Base-by-base conservation (phyloP, 2,797 vertebrate species). In the Gephyroberyx darwinii region DNA sequence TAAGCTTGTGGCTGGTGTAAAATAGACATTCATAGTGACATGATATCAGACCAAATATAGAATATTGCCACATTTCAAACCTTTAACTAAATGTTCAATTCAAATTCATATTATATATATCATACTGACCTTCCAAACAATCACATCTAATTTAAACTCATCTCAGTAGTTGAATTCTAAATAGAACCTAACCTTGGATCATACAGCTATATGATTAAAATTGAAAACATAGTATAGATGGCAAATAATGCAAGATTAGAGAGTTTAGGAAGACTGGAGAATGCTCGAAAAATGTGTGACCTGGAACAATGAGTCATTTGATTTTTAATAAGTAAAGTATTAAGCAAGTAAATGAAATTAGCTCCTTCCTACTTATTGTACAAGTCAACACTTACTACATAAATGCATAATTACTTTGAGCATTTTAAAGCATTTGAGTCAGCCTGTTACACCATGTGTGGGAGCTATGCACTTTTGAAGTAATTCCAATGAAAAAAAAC, bases 281-380 rank as follows among this genome's bases (percentile, higher is more conserved):
- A 39, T 2, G 33, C 33, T 8, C 5, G 33, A 35, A 35, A 35
- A 7, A 35, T 35, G 33, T 35, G 33, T 35, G 5, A 35, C 33
- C 33, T 35, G 33, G 8, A 35, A 35, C 33, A 48, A 31, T 71
- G 10, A 74, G 9, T 65, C 2, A 1, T 70, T 62, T 69, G 43
- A 35, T 7, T 35, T 6, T 31, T 47, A 17, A 48, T 16, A 37
- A 65, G 16, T 60, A 26, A 26, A 26, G 26, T 26, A 26, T 26
- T 26, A 0, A 54, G 17, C 33, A 63, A 55, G 39, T 19, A 26
- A 14, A 76, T 65, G 7, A 71, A 6, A 77, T 48, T 33, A 65
- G 14, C 19, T 37, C 22, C 22, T 26, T 26, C 22, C 33, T 41
- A 41, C 1, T 62, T 56, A 69, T 31, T 67, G 1, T 70, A 1